phyloP scores from a whole-genome alignment of 2,888 invertebrate genomes.

The Shargacucullia verbasci region DNA sequence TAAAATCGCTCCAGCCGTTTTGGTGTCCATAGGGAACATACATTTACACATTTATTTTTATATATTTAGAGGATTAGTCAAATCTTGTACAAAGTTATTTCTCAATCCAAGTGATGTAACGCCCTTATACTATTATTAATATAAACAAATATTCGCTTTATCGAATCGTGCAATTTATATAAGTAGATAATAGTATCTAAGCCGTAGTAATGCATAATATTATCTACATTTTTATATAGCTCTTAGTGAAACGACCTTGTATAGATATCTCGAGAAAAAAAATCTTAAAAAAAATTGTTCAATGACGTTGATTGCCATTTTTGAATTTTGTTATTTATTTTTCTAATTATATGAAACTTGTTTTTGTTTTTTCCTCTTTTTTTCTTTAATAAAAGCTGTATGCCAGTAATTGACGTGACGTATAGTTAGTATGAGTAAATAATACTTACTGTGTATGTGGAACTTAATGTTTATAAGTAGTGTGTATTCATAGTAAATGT shows the following conservation, averaged over 20 bases:
- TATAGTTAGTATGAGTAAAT: slow-evolving; percentile 68
- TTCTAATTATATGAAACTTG: slow-evolving; percentile 80
- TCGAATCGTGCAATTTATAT: slow-evolving; percentile 88
- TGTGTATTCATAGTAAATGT: slow-evolving; percentile 83
- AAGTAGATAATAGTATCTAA: slow-evolving; percentile 80
- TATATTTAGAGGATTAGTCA: slow-evolving; percentile 35
- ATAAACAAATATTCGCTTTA: slow-evolving; percentile 83
- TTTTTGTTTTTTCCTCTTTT: slow-evolving; percentile 69
- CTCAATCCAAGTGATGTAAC: slow-evolving; percentile 46
- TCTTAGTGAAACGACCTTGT: slow-evolving; percentile 67
- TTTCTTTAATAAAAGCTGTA: slow-evolving; percentile 72
- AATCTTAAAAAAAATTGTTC: slow-evolving; percentile 54
- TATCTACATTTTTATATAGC: slow-evolving; percentile 63
- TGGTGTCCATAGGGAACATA: too few relatives aligned
- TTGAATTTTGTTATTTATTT: slow-evolving; percentile 86
- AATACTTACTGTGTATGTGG: slow-evolving; percentile 79
- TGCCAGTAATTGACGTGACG: slow-evolving; percentile 84
- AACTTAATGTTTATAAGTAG: slow-evolving; percentile 77
- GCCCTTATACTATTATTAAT: slow-evolving; percentile 57
- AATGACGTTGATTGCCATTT: slow-evolving; percentile 75
- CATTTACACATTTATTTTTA: too few relatives aligned
- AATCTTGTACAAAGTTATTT: slow-evolving; percentile 26
- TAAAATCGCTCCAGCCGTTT: too few relatives aligned
- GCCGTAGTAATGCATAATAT: slow-evolving; percentile 78
- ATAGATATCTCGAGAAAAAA: slow-evolving; percentile 65